Conservation (phyloP, 2,888 invertebrate species). For the Chrysodeixis includens region DNA sequence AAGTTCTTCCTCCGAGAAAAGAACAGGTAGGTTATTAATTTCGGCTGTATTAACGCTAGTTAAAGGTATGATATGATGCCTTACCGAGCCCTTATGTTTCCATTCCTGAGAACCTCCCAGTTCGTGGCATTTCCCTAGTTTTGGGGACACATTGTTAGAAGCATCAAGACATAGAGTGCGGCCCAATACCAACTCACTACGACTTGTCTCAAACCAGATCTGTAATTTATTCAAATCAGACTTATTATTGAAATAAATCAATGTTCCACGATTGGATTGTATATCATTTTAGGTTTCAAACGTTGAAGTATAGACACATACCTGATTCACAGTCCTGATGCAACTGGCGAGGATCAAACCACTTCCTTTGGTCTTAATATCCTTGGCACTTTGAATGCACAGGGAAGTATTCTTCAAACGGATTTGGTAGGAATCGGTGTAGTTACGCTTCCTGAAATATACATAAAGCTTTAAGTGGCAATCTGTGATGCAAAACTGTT, state of each 20-base stretch:
- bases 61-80: constrained; percentile 43
- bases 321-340: constrained; percentile 92
- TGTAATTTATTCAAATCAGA: constrained; percentile 68
- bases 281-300: no score
- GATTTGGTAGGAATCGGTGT: constrained; percentile 92
- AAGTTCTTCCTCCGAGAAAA: neutral
- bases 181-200: constrained; percentile 94
- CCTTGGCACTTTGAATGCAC: constrained; percentile 94
- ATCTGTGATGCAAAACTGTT: neutral
- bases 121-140: constrained; percentile 97
- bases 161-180: constrained; percentile 96
- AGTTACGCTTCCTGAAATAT: constrained; percentile 91
- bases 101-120: constrained; percentile 97
- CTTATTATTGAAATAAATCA: neutral
- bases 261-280: no score
- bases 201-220: constrained; percentile 96
- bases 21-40: neutral
- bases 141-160: constrained; percentile 90
- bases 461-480: neutral
- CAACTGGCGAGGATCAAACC: constrained; percentile 92
- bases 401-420: constrained; percentile 92
- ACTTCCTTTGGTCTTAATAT: constrained; percentile 94
- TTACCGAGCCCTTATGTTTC: constrained; percentile 93
- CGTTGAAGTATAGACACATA: constrained; percentile 61
- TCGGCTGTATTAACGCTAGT: neutral